Conservation (phyloP, 2,797 vertebrate species). For the Pelochelys cantorii region DNA sequence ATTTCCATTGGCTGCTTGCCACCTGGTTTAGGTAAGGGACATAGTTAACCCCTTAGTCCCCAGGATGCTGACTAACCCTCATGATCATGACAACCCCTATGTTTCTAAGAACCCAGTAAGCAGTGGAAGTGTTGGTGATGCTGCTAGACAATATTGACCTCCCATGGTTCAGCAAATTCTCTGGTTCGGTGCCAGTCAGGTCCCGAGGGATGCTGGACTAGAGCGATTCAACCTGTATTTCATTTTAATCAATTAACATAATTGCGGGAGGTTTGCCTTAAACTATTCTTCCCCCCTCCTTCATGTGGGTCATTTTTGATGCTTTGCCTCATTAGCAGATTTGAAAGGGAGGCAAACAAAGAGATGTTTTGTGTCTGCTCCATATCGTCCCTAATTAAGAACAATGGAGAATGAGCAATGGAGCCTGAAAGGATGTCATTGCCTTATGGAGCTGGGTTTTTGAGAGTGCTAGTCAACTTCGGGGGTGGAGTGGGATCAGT, state of each 20-base stretch:
- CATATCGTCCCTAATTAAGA: slow-evolving; percentile 61
- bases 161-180: too few relatives aligned
- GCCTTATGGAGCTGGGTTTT: slow-evolving; percentile 24
- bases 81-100: too few relatives aligned
- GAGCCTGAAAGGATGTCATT: slow-evolving; percentile 54
- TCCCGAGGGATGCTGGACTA: too few relatives aligned
- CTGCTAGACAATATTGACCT: too few relatives aligned
- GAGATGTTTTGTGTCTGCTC: slow-evolving; percentile 36
- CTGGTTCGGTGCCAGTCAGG: too few relatives aligned
- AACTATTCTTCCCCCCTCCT: not conserved
- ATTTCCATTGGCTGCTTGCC: too few relatives aligned
- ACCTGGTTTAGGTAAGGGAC: too few relatives aligned
- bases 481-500: not conserved
- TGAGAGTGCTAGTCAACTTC: not conserved
- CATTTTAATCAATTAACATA: slow-evolving; percentile 44
- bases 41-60: too few relatives aligned
- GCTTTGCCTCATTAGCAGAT: slow-evolving; percentile 62
- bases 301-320: slow-evolving; percentile 9
- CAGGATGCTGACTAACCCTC: too few relatives aligned
- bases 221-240: not conserved
- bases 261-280: not conserved
- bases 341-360: slow-evolving; percentile 61
- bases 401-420: slow-evolving; percentile 55
- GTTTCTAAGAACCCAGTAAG: too few relatives aligned
- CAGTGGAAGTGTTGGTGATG: too few relatives aligned